A percentile compares a stretch with the other conserved stretches of the same genome.
These are phyloP conservation scores for Drosophila santomea DNA, from an alignment of 1,140 invertebrate species.

Conservation along the genomic window DNA sequence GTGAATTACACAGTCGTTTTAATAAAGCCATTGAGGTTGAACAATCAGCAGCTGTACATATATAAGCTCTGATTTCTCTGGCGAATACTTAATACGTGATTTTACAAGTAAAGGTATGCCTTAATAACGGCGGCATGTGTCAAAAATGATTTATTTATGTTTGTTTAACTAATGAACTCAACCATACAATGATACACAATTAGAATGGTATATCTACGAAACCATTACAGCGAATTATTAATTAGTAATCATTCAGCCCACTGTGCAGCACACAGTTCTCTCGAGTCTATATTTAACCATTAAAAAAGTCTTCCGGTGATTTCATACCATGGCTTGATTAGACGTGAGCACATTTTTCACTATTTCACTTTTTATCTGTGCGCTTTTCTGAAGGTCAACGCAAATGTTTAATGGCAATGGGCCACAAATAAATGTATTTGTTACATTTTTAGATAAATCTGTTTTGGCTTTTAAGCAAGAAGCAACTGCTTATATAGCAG, in stretches of 20 bases:
- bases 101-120: no score
- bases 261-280: not conserved
- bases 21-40: conserved; percentile 31
- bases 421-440: not conserved
- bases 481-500: no score
- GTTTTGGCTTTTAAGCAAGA: not conserved
- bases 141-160: no score
- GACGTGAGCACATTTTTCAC: conserved; percentile 11
- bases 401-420: not conserved
- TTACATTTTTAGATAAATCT: not conserved
- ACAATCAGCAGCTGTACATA: conserved; percentile 4
- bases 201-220: no score
- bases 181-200: no score
- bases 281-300: conserved; percentile 34
- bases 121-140: no score
- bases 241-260: not conserved
- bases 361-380: conserved; percentile 11
- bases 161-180: no score
- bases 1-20: conserved; percentile 27
- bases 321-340: conserved; percentile 33
- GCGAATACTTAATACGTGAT: no score
- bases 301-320: conserved; percentile 29
- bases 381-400: conserved; percentile 11
- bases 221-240: not conserved
- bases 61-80: conserved; percentile 14